Base-by-base conservation (phyloP, 2,888 invertebrate species). In the Seladonia tumulorum region DNA sequence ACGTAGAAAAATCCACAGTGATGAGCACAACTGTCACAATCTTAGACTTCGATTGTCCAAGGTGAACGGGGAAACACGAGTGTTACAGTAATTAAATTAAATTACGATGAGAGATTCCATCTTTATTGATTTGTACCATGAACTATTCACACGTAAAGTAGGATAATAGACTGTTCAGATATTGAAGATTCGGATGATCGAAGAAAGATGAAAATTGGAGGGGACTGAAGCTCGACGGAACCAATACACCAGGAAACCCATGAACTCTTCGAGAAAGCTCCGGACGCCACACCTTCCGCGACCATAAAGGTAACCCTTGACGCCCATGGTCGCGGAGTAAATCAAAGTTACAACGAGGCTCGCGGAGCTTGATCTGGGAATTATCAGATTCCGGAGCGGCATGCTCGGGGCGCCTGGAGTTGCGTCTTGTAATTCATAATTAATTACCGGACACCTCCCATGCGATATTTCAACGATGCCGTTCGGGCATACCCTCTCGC, bases 381-480 rank as follows among this genome's bases (percentile, higher is more conserved):
- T 60, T 74, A 45, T 75, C 57, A 29, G 63, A 76, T 35, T 47
- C 35, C 76, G 5, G 49, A 53, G 35, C 22, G 35, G 66, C 60
- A 68, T 25, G 7, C 73, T 14, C 29, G 47, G 5, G 14, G 39
- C 35, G 47, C 14, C 71, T 39, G n/a, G 42, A 35, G 25, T 42
- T 16, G 18, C 35, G 10, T 49, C 35, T 71, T 39, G 25, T 57
- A 60, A 81, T 78, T 85, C 35, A n/a, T 53, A 86, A 85, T 85
- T 87, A 86, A 82, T 82, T 47, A 77, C 22, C 73, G 70, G 47
- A 81, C 85, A 76, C 70, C 87, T 75, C 25, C 42, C 47, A 22
- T 53, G 57, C 74, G 82, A 89, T 89, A 89, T 76, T 86, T 82
- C 82, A 81, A 53, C 66, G 39, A 12, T 60, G 22, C 66, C 75